Evolutionary conservation across 2,888 invertebrate genomes (phyloP).

Genomic region (Ecdyonurus torrentis): DNA sequence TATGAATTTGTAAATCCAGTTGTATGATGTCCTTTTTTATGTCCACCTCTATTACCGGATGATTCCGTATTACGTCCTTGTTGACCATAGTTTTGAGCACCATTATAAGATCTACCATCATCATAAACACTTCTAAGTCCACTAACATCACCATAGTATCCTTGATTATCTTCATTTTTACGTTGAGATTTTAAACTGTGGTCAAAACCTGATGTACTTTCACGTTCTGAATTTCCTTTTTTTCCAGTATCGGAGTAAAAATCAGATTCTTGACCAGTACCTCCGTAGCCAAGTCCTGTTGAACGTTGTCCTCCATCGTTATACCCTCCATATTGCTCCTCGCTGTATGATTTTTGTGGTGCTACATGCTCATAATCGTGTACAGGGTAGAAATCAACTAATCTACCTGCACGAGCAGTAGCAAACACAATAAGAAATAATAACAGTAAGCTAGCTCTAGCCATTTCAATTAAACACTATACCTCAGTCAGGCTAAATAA

Average conservation of each 20-base stretch:
- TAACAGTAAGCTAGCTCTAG: background rate
- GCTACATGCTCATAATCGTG: background rate
- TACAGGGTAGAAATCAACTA: background rate
- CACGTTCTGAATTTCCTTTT: constrained; percentile 3
- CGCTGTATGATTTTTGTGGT: background rate
- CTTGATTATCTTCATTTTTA: constrained; percentile 63
- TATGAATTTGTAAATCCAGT: constrained; percentile 15
- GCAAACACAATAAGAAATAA: background rate
- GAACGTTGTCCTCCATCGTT: background rate
- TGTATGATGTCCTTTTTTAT: constrained; percentile 40
- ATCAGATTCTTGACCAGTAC: background rate
- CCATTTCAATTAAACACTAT: background rate
- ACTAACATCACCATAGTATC: constrained; percentile 42
- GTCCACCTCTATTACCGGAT: constrained; percentile 27
- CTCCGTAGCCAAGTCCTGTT: background rate
- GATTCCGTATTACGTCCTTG: constrained; percentile 20
- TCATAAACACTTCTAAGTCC: constrained; percentile 15
- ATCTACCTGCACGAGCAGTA: background rate
- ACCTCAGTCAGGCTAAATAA: background rate
- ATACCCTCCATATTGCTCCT: background rate
- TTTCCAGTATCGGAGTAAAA: constrained; percentile 5
- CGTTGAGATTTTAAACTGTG: constrained; percentile 36
- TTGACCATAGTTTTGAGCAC: constrained; percentile 43
- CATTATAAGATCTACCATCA: constrained; percentile 59
- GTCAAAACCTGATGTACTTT: background rate